A percentile compares a stretch with the other conserved stretches of the same genome.
Conservation (phyloP, 2,888 invertebrate species). For the Volucella inflata region DNA sequence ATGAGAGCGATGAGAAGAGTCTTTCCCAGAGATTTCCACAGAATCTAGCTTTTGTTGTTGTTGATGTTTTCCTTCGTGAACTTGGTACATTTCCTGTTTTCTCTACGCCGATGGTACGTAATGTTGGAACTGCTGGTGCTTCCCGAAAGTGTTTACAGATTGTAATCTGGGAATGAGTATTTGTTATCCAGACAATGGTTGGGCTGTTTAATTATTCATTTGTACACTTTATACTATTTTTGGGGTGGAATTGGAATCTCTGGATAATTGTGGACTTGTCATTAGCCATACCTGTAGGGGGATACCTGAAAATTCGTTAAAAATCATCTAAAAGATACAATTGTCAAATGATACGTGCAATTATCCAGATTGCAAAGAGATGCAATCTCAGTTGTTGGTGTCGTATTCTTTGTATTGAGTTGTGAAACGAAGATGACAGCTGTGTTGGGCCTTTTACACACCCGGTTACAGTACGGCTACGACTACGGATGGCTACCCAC, state of each 20-base stretch:
- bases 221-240: conserved; percentile 14
- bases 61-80: conserved; percentile 45
- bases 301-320: not conserved
- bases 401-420: conserved; percentile 12
- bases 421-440: conserved; percentile 19
- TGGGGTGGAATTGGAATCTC: not conserved
- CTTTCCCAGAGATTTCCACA: conserved; percentile 34
- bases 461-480: not conserved
- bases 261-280: conserved; percentile 25
- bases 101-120: not conserved
- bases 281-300: conserved; percentile 12
- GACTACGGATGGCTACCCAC: not conserved
- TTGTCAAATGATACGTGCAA: conserved; percentile 25
- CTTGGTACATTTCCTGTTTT: conserved; percentile 48
- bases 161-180: conserved; percentile 55
- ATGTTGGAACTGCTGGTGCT: conserved; percentile 17
- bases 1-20: conserved; percentile 28
- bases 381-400: conserved; percentile 3
- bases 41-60: conserved; percentile 24
- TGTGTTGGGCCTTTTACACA: not conserved
- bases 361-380: not conserved
- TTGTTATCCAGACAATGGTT: conserved; percentile 49
- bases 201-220: conserved; percentile 60
- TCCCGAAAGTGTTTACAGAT: conserved; percentile 57
- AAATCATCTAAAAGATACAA: conserved; percentile 8